A percentile compares a stretch with the other conserved stretches of the same genome.
These are phyloP conservation scores for Varroa destructor DNA, from an alignment of 1,140 invertebrate species.

Conservation along the genomic window DNA sequence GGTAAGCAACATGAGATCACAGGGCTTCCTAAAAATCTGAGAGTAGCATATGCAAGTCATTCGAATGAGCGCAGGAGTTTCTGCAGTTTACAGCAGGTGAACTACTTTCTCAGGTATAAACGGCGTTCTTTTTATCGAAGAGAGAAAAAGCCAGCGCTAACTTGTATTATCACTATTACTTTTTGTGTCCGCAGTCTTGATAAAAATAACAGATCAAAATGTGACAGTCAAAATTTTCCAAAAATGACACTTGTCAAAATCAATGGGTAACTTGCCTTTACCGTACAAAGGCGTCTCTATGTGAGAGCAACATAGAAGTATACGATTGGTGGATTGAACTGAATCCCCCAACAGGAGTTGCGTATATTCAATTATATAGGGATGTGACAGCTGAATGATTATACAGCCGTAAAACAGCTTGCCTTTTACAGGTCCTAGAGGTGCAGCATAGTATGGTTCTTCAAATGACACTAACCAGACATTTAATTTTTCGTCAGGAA, in stretches of 20 bases:
- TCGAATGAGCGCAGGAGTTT: no score
- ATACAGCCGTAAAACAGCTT: conserved; percentile 86
- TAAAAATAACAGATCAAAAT: conserved; percentile 72
- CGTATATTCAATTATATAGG: conserved; percentile 80
- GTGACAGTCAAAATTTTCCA: conserved; percentile 82
- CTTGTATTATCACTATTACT: conserved; percentile 89
- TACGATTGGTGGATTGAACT: conserved; percentile 89
- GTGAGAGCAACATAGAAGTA: conserved; percentile 84
- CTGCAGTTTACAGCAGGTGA: no score
- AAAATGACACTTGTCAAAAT: conserved; percentile 58
- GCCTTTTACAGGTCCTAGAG: conserved; percentile 50
- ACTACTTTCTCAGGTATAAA: no score
- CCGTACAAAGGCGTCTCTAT: conserved; percentile 91
- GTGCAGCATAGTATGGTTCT: conserved; percentile 63
- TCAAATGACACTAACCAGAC: conserved; percentile 90
- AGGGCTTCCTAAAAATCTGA: no score
- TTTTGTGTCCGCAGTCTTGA: conserved; percentile 80
- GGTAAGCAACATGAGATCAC: no score
- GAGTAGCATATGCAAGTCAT: no score
- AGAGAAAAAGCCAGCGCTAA: not conserved
- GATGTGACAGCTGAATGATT: conserved; percentile 85
- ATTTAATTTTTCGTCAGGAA: not conserved
- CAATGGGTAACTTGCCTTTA: conserved; percentile 59
- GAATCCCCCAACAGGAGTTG: conserved; percentile 90
- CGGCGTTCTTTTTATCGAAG: no score